Evolutionary conservation across 2,888 invertebrate genomes (phyloP), one percentile per base, ranked within the genome.

Genomic region (Cosmorhoe ocellata): DNA sequence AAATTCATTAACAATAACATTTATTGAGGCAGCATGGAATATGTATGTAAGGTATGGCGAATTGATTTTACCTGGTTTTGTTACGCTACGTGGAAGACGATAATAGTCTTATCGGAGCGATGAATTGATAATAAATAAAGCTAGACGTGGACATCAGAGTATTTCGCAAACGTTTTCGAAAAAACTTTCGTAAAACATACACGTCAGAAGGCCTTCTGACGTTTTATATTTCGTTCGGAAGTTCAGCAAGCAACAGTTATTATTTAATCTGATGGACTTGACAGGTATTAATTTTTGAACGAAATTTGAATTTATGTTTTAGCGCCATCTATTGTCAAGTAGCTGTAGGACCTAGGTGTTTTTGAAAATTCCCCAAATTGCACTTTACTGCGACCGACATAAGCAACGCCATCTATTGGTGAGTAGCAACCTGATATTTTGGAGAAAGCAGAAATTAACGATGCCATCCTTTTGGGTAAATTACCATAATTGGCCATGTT

Each of bases 71-170:
- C 75, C 77, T 77, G 67, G 65, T 56, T 65, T 69, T 69, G 60
- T 67, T 69, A 67, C 55, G 58, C 69, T 81, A 85, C 86, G 85
- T 85, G 85, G 83, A 73, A 63, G 62, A 61, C 65, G 79, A 76
- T 81, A 79, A 77, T 66, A 58, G 51, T 57, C 78, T 81, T 82
- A 82, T 81, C 84, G 74, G 72, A 69, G 74, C 66, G 65, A 65
- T 68, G 45, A 64, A 61, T 69, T 74, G 81, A 81, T 83, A 79
- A 79, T 66, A 44, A 56, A 55, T 58, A 58, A 42, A 59, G 59
- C 49, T 60, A 44, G 58, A 56, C 63, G 58, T 62, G 59, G 55
- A 57, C 59, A 43, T 48, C 51, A 63, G 61, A 39, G 3, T 44
- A 62, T 67, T 67, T 69, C 58, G 66, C 68, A 64, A 73, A 70